These are phyloP conservation scores for Notothenia rossii DNA, from an alignment of 2,113 vertebrate genomes.

Conservation along the genomic window DNA sequence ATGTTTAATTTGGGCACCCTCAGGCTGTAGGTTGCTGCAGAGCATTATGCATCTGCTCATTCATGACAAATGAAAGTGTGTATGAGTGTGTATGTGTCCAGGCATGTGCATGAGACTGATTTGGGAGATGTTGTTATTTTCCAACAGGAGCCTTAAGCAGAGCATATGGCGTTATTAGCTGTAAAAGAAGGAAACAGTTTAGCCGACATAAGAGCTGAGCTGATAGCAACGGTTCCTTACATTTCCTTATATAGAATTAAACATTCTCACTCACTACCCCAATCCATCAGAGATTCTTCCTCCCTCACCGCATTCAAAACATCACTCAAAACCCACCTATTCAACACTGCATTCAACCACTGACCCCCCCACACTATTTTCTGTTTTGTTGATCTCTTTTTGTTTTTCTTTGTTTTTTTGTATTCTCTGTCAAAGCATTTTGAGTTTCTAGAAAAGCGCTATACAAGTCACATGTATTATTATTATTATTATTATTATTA, in stretches of 20 bases:
- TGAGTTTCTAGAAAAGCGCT: no score
- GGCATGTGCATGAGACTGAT: not conserved
- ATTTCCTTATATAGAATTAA: not conserved
- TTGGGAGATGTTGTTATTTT: not conserved
- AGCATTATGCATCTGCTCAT: constrained; percentile 58
- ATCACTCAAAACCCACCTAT: no score
- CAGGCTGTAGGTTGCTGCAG: not conserved
- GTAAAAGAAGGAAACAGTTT: not conserved
- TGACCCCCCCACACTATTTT: no score
- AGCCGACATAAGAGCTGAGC: constrained; percentile 6
- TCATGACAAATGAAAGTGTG: constrained; percentile 49
- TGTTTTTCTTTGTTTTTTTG: no score
- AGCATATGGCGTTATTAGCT: constrained; percentile 18
- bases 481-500: not conserved
- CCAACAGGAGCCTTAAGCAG: not conserved
- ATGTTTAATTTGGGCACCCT: not conserved
- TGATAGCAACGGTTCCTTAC: not conserved
- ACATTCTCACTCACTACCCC: not conserved
- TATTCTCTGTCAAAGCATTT: no score
- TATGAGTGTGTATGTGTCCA: not conserved
- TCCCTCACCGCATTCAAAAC: no score
- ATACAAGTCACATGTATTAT: no score
- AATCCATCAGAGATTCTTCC: no score
- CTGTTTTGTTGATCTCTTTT: no score
- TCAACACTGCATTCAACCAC: no score